Evolutionary conservation across 2,797 vertebrate genomes (phyloP), one percentile per base, ranked within the genome.

Genomic region (Neosilurus mollespiculum): DNA sequence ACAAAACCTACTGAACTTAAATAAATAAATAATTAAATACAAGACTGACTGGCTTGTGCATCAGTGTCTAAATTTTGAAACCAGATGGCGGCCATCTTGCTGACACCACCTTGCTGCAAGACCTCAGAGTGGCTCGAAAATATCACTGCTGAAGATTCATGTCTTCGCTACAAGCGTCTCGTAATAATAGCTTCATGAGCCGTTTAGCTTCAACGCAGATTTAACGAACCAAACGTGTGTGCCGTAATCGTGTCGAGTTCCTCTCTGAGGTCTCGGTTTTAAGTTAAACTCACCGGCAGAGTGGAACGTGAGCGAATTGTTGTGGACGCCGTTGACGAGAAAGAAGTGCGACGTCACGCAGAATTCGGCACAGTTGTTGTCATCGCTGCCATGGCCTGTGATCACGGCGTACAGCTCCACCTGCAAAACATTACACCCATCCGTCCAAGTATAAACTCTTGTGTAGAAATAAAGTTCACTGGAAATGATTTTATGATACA

Each of bases 281-380:
- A 37, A 43, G 37, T 15, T 24, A 3, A 22, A 80, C 87, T 91
- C 83, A 95, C 95, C 95, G 86, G 95, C 94, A 1, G 94, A 87
- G 51, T 94, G 88, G 26, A 96, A 95, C 0, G 77, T n/a, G 1
- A 70, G 94, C 0, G 90, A 92, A 91, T 95, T 94, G 90, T 94
- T 95, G 37, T 88, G 81, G 15, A 83, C 59, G 0, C 9, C 30
- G 51, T 95, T 96, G 87, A 95, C 83, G 53, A 94, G 61, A 86
- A 96, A 95, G 89, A 94, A 89, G 69, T 95, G 95, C 0, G 94
- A 95, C 0, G 94, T 95, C 87, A 95, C 92, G 7, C 95, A 96
- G 26, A 95, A 96, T 54, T 96, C 95, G 0, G 92, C 93, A 0
- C 95, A 96, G 58, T 83, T 78, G 71, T 95, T 92, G 37, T 96